Evolutionary conservation across 2,888 invertebrate genomes (phyloP).

Genomic region (Ypsolopha scabrella): DNA sequence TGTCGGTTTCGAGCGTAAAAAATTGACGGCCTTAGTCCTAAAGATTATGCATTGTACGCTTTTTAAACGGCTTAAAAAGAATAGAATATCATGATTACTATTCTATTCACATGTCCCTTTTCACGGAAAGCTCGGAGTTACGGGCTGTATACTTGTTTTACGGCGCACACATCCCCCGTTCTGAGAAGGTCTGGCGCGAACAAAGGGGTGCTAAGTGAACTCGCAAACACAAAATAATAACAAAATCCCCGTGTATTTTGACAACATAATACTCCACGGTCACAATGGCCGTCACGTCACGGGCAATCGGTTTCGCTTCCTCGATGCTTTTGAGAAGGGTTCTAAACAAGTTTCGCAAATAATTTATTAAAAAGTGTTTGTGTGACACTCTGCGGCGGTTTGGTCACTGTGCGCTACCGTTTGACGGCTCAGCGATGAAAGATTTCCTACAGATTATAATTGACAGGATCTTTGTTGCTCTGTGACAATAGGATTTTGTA

Average conservation of each 20-base stretch:
- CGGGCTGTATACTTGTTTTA: conserved; percentile 25
- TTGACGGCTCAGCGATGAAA: conserved; percentile 52
- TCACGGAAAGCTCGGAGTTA: conserved; percentile 43
- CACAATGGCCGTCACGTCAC: conserved; percentile 66
- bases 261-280: conserved; percentile 67
- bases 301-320: conserved; percentile 65
- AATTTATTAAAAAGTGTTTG: conserved; percentile 49
- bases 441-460: conserved; percentile 62
- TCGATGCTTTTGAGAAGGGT: conserved; percentile 61
- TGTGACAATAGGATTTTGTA: conserved; percentile 53
- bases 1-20: conserved; percentile 1
- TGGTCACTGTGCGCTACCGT: conserved; percentile 54
- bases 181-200: conserved; percentile 39
- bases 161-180: conserved; percentile 53
- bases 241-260: conserved; percentile 69
- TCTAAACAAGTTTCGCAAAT: conserved; percentile 64
- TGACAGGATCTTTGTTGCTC: conserved; percentile 65
- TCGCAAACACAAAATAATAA: conserved; percentile 69
- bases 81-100: conserved; percentile 36
- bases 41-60: conserved; percentile 39
- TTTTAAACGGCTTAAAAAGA: conserved; percentile 18
- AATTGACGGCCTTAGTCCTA: neutral
- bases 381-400: conserved; percentile 28
- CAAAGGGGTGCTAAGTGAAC: conserved; percentile 67
- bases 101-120: conserved; percentile 54